Evolutionary conservation across 2,797 vertebrate genomes (phyloP), one percentile per base, ranked within the genome.

Genomic region (Scarus forsteni): DNA sequence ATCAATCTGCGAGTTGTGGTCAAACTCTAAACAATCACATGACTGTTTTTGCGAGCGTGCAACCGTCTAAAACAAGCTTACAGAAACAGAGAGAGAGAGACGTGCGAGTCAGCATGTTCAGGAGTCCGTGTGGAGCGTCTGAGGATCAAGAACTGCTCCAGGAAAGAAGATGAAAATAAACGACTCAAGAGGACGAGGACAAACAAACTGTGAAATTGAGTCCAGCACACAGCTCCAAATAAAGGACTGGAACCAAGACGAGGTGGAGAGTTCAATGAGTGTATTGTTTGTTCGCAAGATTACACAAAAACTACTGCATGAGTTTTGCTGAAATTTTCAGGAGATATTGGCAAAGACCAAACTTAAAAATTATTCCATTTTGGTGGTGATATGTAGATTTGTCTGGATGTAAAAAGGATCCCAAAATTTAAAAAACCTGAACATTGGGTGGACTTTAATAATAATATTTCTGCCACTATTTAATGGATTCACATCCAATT

Each of bases 1-100:
- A 43, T 68, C 66, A 62, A 62, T 83, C 70, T 66, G 63, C 79
- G 76, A 86, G 81, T 35, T 87, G 81, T 27, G 56, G 79, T 78
- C 18, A 66, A 71, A 72, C 59, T 70, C 61, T 70, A 70, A 79
- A 79, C 79, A 78, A 56, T 40, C 65, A 54, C n/a, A 68, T 50
- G 53, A 67, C 53, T 66, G 58, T 44, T 44, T 68, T 42, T 66
- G 35, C 38, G 57, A 45, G 18, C 48, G 49, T 40, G 57, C 56
- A 39, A 10, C 35, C 34, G 36, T 61, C 34, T 40, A 19, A 69
- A 64, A 68, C 27, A 34, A 54, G 71, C 50, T 7, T 49, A 66
- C 19, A 36, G 46, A 66, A 42, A 54, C 54, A 61, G 6, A 7
- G n/a, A 57, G 9, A 70, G 42, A 52, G 38, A 60, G 49, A 51